These are phyloP conservation scores for Oligia strigilis DNA, from an alignment of 2,888 invertebrate species.

Conservation along the genomic window DNA sequence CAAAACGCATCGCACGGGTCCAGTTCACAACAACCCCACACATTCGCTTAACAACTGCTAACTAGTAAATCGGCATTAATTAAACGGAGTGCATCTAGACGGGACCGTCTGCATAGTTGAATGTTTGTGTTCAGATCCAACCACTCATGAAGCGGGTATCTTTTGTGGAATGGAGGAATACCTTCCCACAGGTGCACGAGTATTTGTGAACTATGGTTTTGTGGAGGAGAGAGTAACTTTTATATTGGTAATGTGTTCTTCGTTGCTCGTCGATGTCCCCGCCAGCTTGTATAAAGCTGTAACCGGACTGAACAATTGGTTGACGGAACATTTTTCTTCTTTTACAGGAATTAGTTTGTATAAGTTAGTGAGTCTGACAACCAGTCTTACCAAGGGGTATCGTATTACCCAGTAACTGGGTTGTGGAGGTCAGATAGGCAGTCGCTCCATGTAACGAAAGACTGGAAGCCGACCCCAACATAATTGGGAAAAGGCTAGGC, in stretches of 20 bases:
- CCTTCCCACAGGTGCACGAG: conserved; percentile 43
- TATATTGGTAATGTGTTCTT: neutral
- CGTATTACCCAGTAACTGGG: too few species aligned
- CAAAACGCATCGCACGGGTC: conserved; percentile 2
- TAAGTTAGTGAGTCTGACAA: neutral
- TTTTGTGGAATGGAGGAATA: conserved; percentile 51
- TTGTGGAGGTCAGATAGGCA: too few species aligned
- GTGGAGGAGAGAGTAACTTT: neutral
- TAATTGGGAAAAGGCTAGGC: too few species aligned
- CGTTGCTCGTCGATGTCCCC: neutral
- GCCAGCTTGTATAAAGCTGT: neutral
- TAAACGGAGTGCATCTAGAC: conserved; percentile 76
- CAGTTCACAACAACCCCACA: conserved; percentile 35
- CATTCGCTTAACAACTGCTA: conserved; percentile 64
- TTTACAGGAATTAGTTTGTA: neutral
- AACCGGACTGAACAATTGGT: neutral
- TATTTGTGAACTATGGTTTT: conserved; percentile 30
- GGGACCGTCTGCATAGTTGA: conserved; percentile 80
- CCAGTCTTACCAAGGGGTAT: too few species aligned
- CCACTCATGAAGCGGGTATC: conserved; percentile 68
- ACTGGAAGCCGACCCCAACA: too few species aligned
- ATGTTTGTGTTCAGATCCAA: conserved; percentile 76
- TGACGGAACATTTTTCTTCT: neutral
- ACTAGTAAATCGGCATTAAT: conserved; percentile 78
- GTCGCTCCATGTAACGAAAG: too few species aligned